These are phyloP conservation scores for Discoglossus pictus DNA, from an alignment of 2,797 vertebrate species.

Conservation along the genomic window DNA sequence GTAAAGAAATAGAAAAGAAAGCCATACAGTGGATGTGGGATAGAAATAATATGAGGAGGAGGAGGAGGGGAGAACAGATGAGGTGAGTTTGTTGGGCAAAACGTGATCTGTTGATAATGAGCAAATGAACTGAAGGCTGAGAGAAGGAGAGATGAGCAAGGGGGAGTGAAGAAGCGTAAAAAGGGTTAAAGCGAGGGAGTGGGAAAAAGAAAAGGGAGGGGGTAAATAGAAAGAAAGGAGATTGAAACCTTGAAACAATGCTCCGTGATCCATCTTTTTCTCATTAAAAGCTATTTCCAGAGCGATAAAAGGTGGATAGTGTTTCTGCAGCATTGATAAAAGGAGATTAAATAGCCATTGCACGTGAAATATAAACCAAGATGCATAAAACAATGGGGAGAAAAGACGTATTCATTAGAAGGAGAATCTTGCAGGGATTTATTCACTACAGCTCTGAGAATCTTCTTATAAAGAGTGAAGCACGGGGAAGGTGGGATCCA, in stretches of 20 bases:
- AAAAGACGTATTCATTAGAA: constrained; percentile 20
- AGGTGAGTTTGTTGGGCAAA: background rate
- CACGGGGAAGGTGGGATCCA: too few relatives aligned
- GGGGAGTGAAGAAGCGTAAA: background rate
- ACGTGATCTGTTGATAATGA: too few relatives aligned
- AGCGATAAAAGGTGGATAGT: constrained; percentile 22
- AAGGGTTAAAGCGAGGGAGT: constrained; percentile 3
- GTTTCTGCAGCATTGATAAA: constrained; percentile 46
- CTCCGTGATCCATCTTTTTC: constrained; percentile 28
- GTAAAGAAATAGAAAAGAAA: too few relatives aligned
- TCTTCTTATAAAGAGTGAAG: background rate
- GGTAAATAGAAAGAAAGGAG: constrained; percentile 15
- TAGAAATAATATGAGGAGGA: background rate
- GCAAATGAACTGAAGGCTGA: too few relatives aligned
- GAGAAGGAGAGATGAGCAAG: background rate
- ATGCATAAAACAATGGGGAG: constrained; percentile 13
- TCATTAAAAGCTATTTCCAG: constrained; percentile 40
- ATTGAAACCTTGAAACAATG: constrained; percentile 21
- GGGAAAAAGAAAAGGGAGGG: background rate
- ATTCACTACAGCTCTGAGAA: background rate
- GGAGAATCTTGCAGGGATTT: background rate
- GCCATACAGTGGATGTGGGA: background rate
- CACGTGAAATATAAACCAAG: constrained; percentile 37
- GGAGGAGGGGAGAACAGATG: background rate
- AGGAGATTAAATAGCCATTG: constrained; percentile 42